Evolutionary conservation across 2,888 invertebrate species (phyloP).

Genomic region (Aphodius granarius): DNA sequence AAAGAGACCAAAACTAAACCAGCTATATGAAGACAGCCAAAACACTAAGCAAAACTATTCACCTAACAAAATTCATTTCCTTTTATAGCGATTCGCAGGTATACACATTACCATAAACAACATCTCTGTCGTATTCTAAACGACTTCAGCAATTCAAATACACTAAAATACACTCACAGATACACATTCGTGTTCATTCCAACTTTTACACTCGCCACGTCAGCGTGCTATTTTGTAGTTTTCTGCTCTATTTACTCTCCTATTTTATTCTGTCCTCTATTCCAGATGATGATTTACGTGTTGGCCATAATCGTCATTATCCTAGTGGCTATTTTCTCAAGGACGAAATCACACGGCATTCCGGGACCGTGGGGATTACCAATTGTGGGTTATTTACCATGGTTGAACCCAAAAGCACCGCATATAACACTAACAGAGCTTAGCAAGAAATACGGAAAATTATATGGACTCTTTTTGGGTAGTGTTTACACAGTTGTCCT

Average conservation of each 20-base stretch:
- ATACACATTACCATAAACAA: too few relatives aligned
- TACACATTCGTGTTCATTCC: neutral
- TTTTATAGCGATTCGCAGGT: too few relatives aligned
- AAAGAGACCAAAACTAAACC: too few relatives aligned
- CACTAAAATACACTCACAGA: neutral
- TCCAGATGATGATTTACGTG: conserved; percentile 38
- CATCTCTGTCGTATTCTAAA: neutral
- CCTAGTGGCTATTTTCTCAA: conserved; percentile 21
- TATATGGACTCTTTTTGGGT: conserved; percentile 77
- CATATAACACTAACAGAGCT: conserved; percentile 70
- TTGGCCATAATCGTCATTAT: conserved; percentile 29
- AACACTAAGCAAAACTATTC: too few relatives aligned
- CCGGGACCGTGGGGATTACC: conserved; percentile 83
- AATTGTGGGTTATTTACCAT: conserved; percentile 77
- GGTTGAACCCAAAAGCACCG: conserved; percentile 69
- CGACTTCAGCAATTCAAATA: neutral
- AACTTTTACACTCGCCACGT: neutral
- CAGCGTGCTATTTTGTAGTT: neutral
- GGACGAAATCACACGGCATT: conserved; percentile 56
- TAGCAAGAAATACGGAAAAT: conserved; percentile 69
- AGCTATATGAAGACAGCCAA: too few relatives aligned
- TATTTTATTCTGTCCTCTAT: conserved; percentile 31
- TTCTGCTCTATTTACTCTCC: too few relatives aligned
- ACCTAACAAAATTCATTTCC: too few relatives aligned
- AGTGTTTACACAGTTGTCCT: conserved; percentile 75